Base-by-base conservation (phyloP, 2,888 invertebrate species). In the Chrysotoxum bicinctum region DNA sequence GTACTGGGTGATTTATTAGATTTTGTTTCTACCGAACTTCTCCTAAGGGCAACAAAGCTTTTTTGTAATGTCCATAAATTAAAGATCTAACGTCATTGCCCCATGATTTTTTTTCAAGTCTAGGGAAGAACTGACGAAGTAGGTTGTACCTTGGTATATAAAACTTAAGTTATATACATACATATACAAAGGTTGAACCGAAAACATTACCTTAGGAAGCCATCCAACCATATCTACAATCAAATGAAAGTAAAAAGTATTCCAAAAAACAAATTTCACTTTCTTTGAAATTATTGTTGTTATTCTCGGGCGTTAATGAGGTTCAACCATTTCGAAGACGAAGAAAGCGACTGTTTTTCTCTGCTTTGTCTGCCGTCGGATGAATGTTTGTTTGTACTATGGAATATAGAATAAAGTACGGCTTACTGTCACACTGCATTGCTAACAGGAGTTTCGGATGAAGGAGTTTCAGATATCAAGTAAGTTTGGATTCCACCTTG, bases 191-290 rank as follows among this genome's bases (percentile, higher is more conserved):
- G 3, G 10, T 50, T 19, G 7, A 14, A 35, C 12, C 7, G n/a
- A 58, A 2, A 21, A 58, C 40, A 19, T 3, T 16, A 56, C 16
- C 58, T 73, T 23, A 56, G 56, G 35, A 52, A 84, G 76, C 72
- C 84, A 84, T 40, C 80, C 70, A 84, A 84, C 75, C n/a, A n/a
- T n/a, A n/a, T 84, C 58, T 75, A 54, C 19, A 84, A 64, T 72
- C 37, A 70, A 76, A 77, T 72, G 81, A 80, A 80, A 84, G 80
- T 70, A 70, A 72, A 83, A 68, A 83, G 40, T 62, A 58, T 48
- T 68, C 54, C 54, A 62, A 79, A 62, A 62, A 62, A 43, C 62
- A 26, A 72, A 58, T 84, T 84, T 84, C 84, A 84, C 84, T 84
- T 84, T 84, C 84, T 75, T 26, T 52, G 21, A 62, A 52, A 62